These are phyloP conservation scores for Lasius platythorax DNA, from an alignment of 2,888 invertebrate species.

Conservation along the genomic window DNA sequence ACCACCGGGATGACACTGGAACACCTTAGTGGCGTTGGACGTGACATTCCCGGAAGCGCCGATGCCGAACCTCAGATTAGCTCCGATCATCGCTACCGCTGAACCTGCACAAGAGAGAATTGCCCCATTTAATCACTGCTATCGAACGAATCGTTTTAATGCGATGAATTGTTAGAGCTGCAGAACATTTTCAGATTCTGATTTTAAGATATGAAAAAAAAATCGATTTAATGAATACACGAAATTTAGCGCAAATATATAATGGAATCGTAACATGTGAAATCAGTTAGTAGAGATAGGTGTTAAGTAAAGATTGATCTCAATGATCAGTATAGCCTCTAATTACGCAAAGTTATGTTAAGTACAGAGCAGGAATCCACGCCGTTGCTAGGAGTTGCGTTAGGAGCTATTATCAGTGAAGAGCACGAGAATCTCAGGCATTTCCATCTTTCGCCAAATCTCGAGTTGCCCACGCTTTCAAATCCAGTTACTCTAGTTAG, in stretches of 20 bases:
- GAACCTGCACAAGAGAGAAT: slow-evolving; percentile 86
- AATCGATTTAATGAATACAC: not conserved
- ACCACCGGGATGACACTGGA: slow-evolving; percentile 93
- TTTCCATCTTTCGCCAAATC: slow-evolving; percentile 48
- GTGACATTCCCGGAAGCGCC: slow-evolving; percentile 90
- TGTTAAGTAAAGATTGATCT: not conserved
- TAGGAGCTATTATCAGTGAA: not conserved
- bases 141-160: not conserved
- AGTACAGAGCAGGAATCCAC: not conserved
- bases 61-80: slow-evolving; percentile 91
- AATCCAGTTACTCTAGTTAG: slow-evolving; percentile 28
- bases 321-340: not conserved
- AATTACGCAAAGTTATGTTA: not conserved
- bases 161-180: not conserved
- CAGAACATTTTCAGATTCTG: not conserved
- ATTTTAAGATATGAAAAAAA: not conserved
- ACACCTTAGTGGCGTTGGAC: slow-evolving; percentile 90
- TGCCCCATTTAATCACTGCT: not conserved
- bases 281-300: not conserved
- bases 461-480: not conserved
- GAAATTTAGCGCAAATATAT: not conserved
- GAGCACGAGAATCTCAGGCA: slow-evolving; percentile 21
- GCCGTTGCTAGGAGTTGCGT: not conserved
- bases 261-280: too few relatives aligned
- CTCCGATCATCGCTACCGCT: slow-evolving; percentile 93